A percentile compares a stretch with the other conserved stretches of the same genome.
These are phyloP conservation scores for Mantis religiosa DNA, from an alignment of 2,888 invertebrate species.

Conservation along the genomic window DNA sequence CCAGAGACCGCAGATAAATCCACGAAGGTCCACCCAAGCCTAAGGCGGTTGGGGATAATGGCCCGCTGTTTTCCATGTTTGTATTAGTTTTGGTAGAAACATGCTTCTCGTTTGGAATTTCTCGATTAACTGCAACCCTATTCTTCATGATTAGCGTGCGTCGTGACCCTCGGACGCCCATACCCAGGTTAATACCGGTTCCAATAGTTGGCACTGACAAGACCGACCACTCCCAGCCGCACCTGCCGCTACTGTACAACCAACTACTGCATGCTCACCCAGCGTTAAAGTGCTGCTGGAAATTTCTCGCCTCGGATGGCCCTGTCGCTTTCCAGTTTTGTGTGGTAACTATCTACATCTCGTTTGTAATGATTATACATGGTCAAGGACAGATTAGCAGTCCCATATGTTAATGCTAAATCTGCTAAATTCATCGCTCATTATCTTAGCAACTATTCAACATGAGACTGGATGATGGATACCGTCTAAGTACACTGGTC, in stretches of 20 bases:
- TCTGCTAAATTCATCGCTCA: no score
- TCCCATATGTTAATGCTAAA: no score
- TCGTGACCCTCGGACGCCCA: neutral
- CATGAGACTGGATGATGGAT: no score
- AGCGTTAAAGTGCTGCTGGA: neutral
- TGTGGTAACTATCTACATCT: no score
- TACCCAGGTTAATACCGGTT: neutral
- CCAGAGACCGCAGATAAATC: no score
- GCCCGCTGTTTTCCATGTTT: neutral
- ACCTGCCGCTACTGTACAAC: neutral
- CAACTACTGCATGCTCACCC: neutral
- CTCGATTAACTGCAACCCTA: neutral
- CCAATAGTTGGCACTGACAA: neutral
- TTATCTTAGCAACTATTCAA: no score
- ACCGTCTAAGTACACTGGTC: no score
- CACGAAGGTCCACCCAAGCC: no score
- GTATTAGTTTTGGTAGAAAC: neutral
- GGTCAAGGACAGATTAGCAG: no score
- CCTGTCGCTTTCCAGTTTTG: no score
- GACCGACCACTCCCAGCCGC: neutral
- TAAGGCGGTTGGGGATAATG: no score
- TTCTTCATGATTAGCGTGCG: neutral
- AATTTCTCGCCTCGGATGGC: neutral
- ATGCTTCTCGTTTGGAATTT: neutral
- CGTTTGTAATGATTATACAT: no score